Conservation (phyloP, 1,140 invertebrate genomes). For the Halictus rubicundus region DNA sequence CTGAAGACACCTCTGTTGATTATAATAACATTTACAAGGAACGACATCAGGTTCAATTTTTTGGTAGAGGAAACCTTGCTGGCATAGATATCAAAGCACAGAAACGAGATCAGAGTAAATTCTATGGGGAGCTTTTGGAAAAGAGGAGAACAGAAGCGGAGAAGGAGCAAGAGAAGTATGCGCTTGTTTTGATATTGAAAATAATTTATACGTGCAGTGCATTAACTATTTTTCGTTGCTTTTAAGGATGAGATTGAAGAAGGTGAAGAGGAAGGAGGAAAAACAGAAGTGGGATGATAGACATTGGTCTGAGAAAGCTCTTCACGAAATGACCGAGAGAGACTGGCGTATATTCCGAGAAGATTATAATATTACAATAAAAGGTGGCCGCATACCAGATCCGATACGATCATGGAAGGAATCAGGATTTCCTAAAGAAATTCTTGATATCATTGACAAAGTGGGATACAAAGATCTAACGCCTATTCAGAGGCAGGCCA, state of each 20-base stretch:
- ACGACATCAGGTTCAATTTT: constrained; percentile 97
- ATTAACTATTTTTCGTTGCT: neutral
- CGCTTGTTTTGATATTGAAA: neutral
- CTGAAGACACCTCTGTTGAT: constrained; percentile 98
- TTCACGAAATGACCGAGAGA: constrained; percentile 98
- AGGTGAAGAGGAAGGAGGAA: constrained; percentile 96
- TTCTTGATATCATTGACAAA: constrained; percentile 96
- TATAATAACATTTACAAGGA: constrained; percentile 99
- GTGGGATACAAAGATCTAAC: constrained; percentile 99
- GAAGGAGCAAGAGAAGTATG: constrained; percentile 97
- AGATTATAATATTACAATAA: constrained; percentile 99
- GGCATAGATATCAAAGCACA: constrained; percentile 99
- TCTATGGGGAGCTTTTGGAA: constrained; percentile 98
- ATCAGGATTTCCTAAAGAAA: constrained; percentile 93
- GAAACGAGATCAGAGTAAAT: constrained; percentile 98
- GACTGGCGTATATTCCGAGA: constrained; percentile 99
- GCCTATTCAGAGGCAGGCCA: constrained; percentile 99
- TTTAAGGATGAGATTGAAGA: constrained; percentile 91
- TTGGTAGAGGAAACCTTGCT: constrained; percentile 97
- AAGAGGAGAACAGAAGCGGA: constrained; percentile 97
- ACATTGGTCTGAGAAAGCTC: constrained; percentile 98
- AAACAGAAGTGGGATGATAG: constrained; percentile 99
- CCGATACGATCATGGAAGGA: constrained; percentile 98
- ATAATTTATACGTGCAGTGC: neutral
- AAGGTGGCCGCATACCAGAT: constrained; percentile 98